A percentile compares a stretch with the other conserved stretches of the same genome.
phyloP scores from a whole-genome alignment of 2,113 vertebrate genomes.

The Oreochromis tanganicae region DNA sequence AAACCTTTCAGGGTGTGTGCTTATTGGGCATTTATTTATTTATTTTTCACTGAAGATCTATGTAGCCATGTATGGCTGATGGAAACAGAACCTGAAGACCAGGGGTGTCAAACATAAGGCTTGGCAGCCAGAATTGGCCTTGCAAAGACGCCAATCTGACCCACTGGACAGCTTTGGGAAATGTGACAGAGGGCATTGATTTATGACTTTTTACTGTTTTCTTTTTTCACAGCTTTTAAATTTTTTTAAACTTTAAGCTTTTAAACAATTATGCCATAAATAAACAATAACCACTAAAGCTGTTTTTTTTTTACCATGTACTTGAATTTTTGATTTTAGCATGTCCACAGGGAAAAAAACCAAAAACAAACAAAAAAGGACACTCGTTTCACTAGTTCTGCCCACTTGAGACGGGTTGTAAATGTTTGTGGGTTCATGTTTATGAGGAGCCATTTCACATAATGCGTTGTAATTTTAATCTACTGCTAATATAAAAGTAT shows the following conservation, averaged over 20 bases:
- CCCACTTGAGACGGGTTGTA: neutral
- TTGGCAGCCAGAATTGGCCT: neutral
- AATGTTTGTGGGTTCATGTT: neutral
- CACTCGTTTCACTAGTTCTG: neutral
- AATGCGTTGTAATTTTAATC: neutral
- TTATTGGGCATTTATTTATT: neutral
- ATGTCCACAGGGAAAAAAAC: accelerated
- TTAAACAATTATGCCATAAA: neutral
- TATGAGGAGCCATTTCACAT: neutral
- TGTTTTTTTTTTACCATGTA: neutral
- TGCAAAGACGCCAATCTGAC: neutral
- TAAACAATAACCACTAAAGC: neutral
- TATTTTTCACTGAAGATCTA: neutral
- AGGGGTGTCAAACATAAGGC: neutral
- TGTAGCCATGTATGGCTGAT: neutral
- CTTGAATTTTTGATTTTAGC: neutral
- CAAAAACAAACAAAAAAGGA: neutral
- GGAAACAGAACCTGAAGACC: neutral
- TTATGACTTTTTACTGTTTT: neutral
- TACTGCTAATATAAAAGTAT: neutral
- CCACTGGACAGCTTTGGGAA: neutral
- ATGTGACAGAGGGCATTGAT: neutral
- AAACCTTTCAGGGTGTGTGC: neutral
- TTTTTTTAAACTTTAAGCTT: no score
- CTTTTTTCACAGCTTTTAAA: neutral